phyloP scores from a whole-genome alignment of 2,888 invertebrate genomes.

The Barypeithes pellucidus region DNA sequence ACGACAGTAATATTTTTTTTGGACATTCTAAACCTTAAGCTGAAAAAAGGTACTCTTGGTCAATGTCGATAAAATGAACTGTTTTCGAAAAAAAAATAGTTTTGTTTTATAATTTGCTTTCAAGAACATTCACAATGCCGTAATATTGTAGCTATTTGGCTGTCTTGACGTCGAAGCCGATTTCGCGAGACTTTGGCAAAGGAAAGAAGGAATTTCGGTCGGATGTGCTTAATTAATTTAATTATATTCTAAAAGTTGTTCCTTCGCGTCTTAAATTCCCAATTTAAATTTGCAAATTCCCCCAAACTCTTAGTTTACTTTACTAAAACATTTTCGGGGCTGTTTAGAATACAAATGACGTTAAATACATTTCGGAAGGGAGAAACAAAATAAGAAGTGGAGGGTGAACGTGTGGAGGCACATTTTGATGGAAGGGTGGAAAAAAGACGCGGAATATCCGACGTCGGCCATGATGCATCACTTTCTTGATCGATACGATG shows the following conservation, averaged over 20 bases:
- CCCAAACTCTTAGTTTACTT: slow-evolving; percentile 52
- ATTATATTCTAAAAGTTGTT: slow-evolving; percentile 39
- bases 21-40: too few species aligned
- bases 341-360: slow-evolving; percentile 53
- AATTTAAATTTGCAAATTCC: slow-evolving; percentile 53
- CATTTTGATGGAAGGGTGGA: slow-evolving; percentile 32
- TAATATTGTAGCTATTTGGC: too few species aligned
- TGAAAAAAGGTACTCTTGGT: too few species aligned
- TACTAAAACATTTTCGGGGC: slow-evolving; percentile 50
- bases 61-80: too few species aligned
- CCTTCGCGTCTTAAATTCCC: slow-evolving; percentile 52
- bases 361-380: slow-evolving; percentile 41
- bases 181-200: too few species aligned
- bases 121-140: too few species aligned
- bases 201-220: too few species aligned
- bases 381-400: slow-evolving; percentile 45
- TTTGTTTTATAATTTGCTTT: too few species aligned
- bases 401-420: slow-evolving; percentile 37
- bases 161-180: too few species aligned
- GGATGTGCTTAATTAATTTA: background rate
- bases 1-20: too few species aligned
- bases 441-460: slow-evolving; percentile 14
- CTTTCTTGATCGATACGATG: slow-evolving; percentile 9
- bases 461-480: background rate
- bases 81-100: too few species aligned